A percentile compares a stretch with the other conserved stretches of the same genome.
Evolutionary conservation across 2,797 vertebrate genomes (phyloP).

Genomic region (Acipenser ruthenus): DNA sequence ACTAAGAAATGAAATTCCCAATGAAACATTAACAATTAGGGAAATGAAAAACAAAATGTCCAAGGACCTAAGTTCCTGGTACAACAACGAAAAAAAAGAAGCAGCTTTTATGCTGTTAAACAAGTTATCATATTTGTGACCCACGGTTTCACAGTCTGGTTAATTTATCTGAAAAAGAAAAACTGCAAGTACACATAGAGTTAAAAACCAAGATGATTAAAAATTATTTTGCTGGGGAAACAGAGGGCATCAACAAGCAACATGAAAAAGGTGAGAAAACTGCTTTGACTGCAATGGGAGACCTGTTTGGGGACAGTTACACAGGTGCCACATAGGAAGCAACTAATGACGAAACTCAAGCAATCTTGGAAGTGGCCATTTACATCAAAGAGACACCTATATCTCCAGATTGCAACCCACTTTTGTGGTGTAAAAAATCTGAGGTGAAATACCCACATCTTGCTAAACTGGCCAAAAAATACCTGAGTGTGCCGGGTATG

Average conservation of each 20-base stretch:
- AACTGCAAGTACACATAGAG: background rate
- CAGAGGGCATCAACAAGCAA: background rate
- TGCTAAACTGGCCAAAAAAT: conserved; percentile 9
- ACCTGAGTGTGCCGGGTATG: conserved; percentile 2
- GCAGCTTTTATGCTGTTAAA: conserved; percentile 5
- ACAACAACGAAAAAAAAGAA: background rate
- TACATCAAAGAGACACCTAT: conserved; percentile 8
- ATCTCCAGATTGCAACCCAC: background rate
- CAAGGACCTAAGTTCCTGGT: background rate
- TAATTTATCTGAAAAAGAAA: background rate
- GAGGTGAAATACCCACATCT: conserved; percentile 10
- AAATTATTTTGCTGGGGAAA: background rate
- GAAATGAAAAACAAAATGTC: conserved; percentile 6
- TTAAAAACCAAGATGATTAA: background rate
- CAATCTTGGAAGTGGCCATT: background rate
- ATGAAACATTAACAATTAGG: background rate
- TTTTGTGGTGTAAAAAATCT: conserved; percentile 12
- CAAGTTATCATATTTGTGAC: conserved; percentile 7
- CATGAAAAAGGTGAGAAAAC: background rate
- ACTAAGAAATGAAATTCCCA: background rate
- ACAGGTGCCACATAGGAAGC: background rate
- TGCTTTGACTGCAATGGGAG: conserved; percentile 2
- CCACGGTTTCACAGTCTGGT: background rate
- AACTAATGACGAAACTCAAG: background rate
- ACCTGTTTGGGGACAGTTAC: conserved; percentile 3